Percentiles rank a stretch among this genome's conserved stretches.
phyloP scores from a whole-genome alignment of 2,888 invertebrate species.

The Rosalia funebris region DNA sequence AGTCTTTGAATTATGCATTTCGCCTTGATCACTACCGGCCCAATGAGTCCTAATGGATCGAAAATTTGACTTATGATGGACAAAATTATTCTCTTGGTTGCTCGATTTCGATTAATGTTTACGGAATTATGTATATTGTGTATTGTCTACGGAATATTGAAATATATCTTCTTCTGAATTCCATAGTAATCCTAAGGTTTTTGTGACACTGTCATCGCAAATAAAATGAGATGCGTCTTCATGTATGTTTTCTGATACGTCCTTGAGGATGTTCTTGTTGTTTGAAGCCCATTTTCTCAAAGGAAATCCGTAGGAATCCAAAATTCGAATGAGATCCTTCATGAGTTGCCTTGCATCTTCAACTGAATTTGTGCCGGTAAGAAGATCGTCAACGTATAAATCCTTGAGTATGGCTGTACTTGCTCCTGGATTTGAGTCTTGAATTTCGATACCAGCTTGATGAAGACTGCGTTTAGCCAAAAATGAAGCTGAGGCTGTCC shows the following conservation, averaged over 20 bases:
- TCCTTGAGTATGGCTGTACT: conserved; percentile 20
- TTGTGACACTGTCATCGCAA: conserved; percentile 1
- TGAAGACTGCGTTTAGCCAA: conserved; percentile 45
- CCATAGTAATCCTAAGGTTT: conserved; percentile 31
- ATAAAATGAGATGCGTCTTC: background rate
- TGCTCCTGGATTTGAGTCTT: conserved; percentile 29
- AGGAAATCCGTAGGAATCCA: background rate
- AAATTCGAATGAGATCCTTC: background rate
- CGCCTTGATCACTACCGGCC: too few relatives aligned
- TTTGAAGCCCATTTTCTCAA: background rate
- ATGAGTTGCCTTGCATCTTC: background rate
- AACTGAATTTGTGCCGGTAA: conserved; percentile 12
- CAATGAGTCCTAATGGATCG: too few relatives aligned
- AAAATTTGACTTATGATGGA: too few relatives aligned
- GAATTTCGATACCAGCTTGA: conserved; percentile 44
- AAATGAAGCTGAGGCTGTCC: conserved; percentile 45
- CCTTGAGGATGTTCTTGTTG: background rate
- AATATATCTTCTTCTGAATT: conserved; percentile 21
- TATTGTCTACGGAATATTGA: conserved; percentile 14
- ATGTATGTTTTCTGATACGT: background rate
- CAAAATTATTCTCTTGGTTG: background rate
- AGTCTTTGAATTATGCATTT: conserved; percentile 47
- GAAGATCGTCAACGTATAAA: conserved; percentile 53
- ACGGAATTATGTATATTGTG: conserved; percentile 22
- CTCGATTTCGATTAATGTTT: conserved; percentile 18